Conservation (phyloP, 2,113 vertebrate genomes). For the Azemiops feae region DNA sequence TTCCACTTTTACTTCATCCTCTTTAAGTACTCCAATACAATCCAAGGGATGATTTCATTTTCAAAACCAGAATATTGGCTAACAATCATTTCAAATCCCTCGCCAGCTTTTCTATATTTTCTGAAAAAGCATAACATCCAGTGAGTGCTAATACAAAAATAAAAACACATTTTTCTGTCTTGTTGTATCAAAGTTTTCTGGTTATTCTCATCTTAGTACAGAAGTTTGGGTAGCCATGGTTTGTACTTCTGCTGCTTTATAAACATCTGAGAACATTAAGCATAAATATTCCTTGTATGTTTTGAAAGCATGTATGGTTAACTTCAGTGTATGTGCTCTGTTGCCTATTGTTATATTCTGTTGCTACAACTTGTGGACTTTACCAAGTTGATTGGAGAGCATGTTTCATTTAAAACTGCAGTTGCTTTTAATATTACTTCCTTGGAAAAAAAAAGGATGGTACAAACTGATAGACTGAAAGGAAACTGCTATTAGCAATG, state of each 20-base stretch:
- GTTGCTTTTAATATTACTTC: background rate
- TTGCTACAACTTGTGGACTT: background rate
- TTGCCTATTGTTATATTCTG: background rate
- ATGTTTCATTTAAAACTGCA: background rate
- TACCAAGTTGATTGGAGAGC: background rate
- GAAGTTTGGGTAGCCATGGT: background rate
- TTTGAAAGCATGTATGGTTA: background rate
- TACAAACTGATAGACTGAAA: background rate
- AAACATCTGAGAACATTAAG: background rate
- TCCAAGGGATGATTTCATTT: background rate
- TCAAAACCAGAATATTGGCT: background rate
- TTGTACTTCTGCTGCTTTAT: background rate
- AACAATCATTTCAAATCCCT: background rate
- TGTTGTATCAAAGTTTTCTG: background rate
- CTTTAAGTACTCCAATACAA: background rate
- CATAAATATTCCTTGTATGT: background rate
- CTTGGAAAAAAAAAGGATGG: background rate
- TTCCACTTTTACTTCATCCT: background rate
- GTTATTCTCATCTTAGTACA: background rate
- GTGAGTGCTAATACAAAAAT: background rate
- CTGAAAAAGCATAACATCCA: background rate
- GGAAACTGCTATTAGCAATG: background rate
- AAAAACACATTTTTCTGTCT: background rate
- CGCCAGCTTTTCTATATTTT: background rate
- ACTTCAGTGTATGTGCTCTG: background rate